Conservation (phyloP, 2,113 vertebrate species). For the human region DNA sequence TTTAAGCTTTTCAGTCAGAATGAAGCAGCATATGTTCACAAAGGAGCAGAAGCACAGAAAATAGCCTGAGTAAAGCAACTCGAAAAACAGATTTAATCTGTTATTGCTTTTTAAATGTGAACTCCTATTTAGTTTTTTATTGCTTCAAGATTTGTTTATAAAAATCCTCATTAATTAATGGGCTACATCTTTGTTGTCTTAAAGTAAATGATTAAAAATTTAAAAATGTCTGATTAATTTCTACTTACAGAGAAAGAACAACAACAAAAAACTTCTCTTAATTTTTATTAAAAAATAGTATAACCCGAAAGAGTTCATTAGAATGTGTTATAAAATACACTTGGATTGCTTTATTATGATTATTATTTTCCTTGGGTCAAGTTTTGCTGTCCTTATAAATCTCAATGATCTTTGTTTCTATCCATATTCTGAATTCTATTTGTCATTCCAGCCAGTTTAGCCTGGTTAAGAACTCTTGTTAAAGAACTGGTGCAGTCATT, state of each 20-base stretch:
- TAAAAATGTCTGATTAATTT: not conserved
- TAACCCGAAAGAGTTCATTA: not conserved
- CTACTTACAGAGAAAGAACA: not conserved
- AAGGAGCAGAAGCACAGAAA: not conserved
- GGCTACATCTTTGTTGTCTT: not conserved
- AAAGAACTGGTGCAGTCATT: too few relatives aligned
- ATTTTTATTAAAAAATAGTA: not conserved
- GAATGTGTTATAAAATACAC: not conserved
- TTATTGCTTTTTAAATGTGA: not conserved
- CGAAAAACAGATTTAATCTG: not conserved
- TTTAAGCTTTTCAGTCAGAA: not conserved
- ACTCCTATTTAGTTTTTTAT: not conserved
- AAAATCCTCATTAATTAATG: not conserved
- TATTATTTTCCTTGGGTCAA: too few relatives aligned
- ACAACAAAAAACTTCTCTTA: not conserved
- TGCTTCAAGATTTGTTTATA: not conserved
- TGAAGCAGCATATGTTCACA: not conserved
- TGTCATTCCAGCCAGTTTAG: too few relatives aligned
- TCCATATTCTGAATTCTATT: too few relatives aligned
- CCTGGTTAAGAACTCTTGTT: too few relatives aligned
- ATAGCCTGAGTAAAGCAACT: not conserved
- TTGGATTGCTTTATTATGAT: not conserved
- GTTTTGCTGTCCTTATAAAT: too few relatives aligned
- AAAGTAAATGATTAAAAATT: not conserved
- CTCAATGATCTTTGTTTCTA: too few relatives aligned